Evolutionary conservation across 2,888 invertebrate genomes (phyloP).

Genomic region (Scrobipalpa atriplicella): DNA sequence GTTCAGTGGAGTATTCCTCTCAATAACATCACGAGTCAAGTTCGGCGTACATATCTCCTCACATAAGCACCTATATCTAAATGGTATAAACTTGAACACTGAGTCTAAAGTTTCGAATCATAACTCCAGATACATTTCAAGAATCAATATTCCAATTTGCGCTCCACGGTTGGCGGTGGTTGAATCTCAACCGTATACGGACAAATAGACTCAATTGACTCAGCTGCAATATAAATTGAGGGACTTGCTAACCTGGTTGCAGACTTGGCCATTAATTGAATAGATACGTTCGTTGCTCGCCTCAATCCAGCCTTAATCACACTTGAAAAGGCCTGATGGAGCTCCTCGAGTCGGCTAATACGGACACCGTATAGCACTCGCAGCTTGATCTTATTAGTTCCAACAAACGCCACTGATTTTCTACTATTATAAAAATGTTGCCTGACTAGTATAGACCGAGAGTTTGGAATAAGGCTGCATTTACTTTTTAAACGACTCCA

Average conservation of each 20-base stretch:
- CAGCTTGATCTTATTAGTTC: conserved; percentile 61
- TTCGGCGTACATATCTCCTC: background rate
- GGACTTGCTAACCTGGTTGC: conserved; percentile 60
- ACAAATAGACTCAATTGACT: conserved; percentile 71
- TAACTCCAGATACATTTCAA: conserved; percentile 32
- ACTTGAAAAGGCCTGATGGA: conserved; percentile 73
- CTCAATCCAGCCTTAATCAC: conserved; percentile 77
- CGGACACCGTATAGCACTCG: conserved; percentile 72
- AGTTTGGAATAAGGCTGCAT: no score
- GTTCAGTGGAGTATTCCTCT: background rate
- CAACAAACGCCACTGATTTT: background rate
- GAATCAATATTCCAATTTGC: conserved; percentile 58
- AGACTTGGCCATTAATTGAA: conserved; percentile 76
- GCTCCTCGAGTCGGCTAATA: conserved; percentile 62
- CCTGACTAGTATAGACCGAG: no score
- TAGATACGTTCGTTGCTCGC: conserved; percentile 75
- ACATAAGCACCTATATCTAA: background rate
- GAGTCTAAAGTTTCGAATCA: conserved; percentile 1
- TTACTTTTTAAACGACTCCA: background rate
- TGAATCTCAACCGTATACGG: conserved; percentile 46
- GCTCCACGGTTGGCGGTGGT: conserved; percentile 18
- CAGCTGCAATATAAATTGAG: conserved; percentile 72
- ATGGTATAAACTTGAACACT: conserved; percentile 30
- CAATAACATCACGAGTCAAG: conserved; percentile 2
- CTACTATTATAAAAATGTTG: no score